Evolutionary conservation across 2,888 invertebrate genomes (phyloP).

Genomic region (Homarus gammarus): DNA sequence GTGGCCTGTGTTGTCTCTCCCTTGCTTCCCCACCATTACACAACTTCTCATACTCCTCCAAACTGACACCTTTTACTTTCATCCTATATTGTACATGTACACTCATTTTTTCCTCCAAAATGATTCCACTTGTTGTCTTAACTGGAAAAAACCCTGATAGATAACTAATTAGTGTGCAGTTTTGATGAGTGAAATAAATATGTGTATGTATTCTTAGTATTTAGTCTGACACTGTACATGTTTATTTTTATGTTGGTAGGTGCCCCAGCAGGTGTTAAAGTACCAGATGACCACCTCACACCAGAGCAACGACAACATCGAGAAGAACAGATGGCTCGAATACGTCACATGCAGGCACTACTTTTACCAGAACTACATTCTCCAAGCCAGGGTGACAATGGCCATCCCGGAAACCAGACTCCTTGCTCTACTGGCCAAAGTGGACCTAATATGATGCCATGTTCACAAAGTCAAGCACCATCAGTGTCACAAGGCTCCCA

Average conservation of each 20-base stretch:
- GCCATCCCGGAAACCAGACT: slow-evolving; percentile 32
- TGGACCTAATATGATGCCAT: slow-evolving; percentile 50
- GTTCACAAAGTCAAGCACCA: slow-evolving; percentile 65
- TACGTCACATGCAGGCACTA: slow-evolving; percentile 75
- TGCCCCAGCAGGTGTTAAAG: slow-evolving; percentile 86
- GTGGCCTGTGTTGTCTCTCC: too few species aligned
- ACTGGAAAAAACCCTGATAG: too few species aligned
- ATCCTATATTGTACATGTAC: too few species aligned
- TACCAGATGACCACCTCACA: slow-evolving; percentile 96
- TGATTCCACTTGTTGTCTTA: too few species aligned
- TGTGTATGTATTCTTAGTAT: too few species aligned
- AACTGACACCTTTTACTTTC: too few species aligned
- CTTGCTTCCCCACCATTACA: too few species aligned
- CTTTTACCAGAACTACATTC: slow-evolving; percentile 76
- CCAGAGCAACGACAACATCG: slow-evolving; percentile 96
- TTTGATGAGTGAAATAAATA: too few species aligned
- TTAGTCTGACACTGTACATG: too few species aligned
- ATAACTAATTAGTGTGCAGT: too few species aligned
- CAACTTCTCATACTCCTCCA: too few species aligned
- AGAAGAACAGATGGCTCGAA: slow-evolving; percentile 87
- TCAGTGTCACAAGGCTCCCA: slow-evolving; percentile 49
- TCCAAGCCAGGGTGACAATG: slow-evolving; percentile 69
- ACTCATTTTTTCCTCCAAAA: too few species aligned
- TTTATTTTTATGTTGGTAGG: slow-evolving; percentile 28
- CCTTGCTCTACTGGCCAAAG: slow-evolving; percentile 43